Base-by-base conservation (phyloP, 2,113 vertebrate species). In the Rhagologus leucostigma region DNA sequence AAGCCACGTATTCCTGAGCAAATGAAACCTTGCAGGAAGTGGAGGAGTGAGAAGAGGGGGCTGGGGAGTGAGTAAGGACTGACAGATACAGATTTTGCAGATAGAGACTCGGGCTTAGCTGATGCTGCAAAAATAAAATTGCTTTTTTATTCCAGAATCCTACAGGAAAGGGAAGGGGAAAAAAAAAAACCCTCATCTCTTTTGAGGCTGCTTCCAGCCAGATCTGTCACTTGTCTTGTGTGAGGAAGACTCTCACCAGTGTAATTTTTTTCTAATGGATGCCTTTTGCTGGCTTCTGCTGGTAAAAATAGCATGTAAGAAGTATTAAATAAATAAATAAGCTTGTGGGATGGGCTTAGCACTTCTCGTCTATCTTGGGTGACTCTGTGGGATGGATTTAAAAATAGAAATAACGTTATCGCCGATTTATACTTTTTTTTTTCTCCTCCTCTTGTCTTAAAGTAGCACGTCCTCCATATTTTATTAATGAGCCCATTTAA, bases 291-390 rank as follows among this genome's bases (percentile, higher is more conserved):
- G 85, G 78, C 78, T 97, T 79, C 68, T 80, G 68, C 4, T 1
- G 91, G 63, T 96, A 96, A 97, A 95, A 95, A 96, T 96, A 97
- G 93, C 73, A 3, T 3, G 1, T 78, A 64, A 91, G 91, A 24
- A 84, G 84, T 68, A 92, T 92, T 96, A 95, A 97, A 97, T 97
- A 96, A 96, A 97, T 95, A 97, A 96, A 95, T 95, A 87, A 96
- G 91, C 89, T 62, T 15, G 93, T 95, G 93, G 95, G 93, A 84
- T 87, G 94, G 90, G 89, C 93, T 96, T 96, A 95, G 94, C 93
- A 91, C 93, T 96, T 93, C 94, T 92, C 93, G 41, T 96, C 95
- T 97, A 95, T 97, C 94, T 96, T 97, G 91, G 78, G 93, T 94
- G 75, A 78, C 89, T 95, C 96, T n/a, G 94, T 96, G 74, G 94